These are phyloP conservation scores for Zosterops lateralis DNA, from an alignment of 2,113 vertebrate species.

Conservation along the genomic window DNA sequence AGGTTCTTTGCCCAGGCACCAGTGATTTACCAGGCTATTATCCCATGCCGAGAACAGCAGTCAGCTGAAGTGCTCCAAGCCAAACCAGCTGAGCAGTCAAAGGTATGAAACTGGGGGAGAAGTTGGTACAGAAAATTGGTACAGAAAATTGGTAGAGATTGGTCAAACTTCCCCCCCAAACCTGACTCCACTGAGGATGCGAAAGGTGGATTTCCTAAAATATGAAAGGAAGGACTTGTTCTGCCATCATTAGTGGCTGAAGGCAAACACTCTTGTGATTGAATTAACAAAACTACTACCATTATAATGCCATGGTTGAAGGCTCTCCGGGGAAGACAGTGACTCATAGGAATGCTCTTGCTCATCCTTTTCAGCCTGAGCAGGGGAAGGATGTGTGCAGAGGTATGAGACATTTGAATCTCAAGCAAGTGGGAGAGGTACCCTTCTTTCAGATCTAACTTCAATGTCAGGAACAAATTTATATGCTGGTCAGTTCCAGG, in stretches of 20 bases:
- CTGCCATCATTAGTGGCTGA: not conserved
- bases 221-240: not conserved
- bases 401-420: not conserved
- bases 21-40: not conserved
- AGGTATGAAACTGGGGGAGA: not conserved
- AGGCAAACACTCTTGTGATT: not conserved
- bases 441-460: not conserved
- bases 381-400: not conserved
- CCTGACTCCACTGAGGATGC: accelerated
- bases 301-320: not conserved
- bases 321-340: not conserved
- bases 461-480: not conserved
- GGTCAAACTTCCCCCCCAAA: not conserved
- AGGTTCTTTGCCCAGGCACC: not conserved
- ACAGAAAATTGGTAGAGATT: not conserved
- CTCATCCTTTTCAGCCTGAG: not conserved
- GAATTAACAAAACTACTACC: not conserved
- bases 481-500: not conserved
- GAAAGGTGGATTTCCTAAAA: not conserved
- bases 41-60: not conserved
- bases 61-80: not conserved
- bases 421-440: not conserved
- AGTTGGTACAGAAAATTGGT: no score
- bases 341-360: not conserved
- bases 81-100: accelerated